Conservation (phyloP, 2,113 vertebrate genomes). For the Propithecus coquereli region DNA sequence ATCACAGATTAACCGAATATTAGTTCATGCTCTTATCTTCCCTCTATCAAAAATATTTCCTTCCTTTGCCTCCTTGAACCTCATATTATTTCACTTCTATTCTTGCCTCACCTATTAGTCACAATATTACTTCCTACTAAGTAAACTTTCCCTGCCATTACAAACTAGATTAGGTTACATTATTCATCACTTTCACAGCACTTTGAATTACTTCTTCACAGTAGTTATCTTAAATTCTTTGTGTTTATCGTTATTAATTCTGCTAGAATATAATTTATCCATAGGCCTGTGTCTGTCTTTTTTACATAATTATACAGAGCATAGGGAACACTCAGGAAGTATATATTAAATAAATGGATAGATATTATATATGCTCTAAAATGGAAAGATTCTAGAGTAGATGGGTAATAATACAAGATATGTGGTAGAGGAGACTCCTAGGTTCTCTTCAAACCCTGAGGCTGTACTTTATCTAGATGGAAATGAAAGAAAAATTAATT, state of each 20-base stretch:
- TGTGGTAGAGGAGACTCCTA: not conserved
- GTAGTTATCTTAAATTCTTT: not conserved
- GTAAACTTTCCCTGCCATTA: not conserved
- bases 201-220: not conserved
- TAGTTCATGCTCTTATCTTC: not conserved
- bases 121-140: not conserved
- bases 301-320: not conserved
- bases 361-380: not conserved
- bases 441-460: not conserved
- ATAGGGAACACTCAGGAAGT: not conserved
- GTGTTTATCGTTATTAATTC: not conserved
- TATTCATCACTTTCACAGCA: not conserved
- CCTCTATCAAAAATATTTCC: not conserved
- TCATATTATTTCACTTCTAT: not conserved
- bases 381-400: not conserved
- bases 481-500: not conserved
- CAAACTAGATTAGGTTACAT: not conserved
- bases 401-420: not conserved
- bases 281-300: not conserved
- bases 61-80: not conserved
- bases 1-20: not conserved
- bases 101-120: not conserved
- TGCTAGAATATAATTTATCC: not conserved
- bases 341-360: not conserved
- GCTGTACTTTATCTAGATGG: not conserved